Percentiles rank a stretch among this genome's conserved stretches.
phyloP scores from a whole-genome alignment of 2,888 invertebrate genomes.

The Hyles lineata region DNA sequence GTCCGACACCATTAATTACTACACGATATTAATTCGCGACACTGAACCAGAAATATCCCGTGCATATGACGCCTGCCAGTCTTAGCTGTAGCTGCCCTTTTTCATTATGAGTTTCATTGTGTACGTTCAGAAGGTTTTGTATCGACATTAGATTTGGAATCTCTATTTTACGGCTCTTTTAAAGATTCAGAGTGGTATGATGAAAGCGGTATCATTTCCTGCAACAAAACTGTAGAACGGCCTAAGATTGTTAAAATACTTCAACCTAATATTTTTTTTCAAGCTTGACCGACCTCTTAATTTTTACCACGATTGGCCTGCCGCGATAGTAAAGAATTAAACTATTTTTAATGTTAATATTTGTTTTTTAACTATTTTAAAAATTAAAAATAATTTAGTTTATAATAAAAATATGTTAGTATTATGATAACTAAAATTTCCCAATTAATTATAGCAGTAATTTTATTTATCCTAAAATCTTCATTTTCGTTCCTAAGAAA shows the following conservation, averaged over 20 bases:
- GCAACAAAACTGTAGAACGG: not conserved
- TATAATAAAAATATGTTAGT: too few relatives aligned
- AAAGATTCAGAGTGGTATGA: too few relatives aligned
- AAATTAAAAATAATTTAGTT: too few relatives aligned
- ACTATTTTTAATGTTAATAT: too few relatives aligned
- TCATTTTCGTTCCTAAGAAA: too few relatives aligned
- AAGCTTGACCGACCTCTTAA: not conserved
- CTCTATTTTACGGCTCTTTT: too few relatives aligned
- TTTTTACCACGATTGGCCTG: too few relatives aligned
- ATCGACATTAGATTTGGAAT: not conserved
- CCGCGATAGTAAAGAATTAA: too few relatives aligned
- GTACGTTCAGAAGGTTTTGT: not conserved
- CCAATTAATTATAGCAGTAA: not conserved
- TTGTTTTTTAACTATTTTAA: too few relatives aligned
- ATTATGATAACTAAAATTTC: not conserved
- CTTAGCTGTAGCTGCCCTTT: not conserved
- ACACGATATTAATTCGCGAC: slow-evolving; percentile 40
- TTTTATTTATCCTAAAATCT: too few relatives aligned
- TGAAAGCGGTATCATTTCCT: too few relatives aligned
- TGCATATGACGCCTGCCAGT: slow-evolving; percentile 13
- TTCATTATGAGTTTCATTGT: slow-evolving; percentile 6
- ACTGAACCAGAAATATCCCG: slow-evolving; percentile 30
- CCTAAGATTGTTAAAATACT: not conserved
- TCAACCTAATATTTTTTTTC: not conserved
- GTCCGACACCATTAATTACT: slow-evolving; percentile 22